Evolutionary conservation across 2,797 vertebrate genomes (phyloP).

Genomic region (Paramormyrops hopkinsi): DNA sequence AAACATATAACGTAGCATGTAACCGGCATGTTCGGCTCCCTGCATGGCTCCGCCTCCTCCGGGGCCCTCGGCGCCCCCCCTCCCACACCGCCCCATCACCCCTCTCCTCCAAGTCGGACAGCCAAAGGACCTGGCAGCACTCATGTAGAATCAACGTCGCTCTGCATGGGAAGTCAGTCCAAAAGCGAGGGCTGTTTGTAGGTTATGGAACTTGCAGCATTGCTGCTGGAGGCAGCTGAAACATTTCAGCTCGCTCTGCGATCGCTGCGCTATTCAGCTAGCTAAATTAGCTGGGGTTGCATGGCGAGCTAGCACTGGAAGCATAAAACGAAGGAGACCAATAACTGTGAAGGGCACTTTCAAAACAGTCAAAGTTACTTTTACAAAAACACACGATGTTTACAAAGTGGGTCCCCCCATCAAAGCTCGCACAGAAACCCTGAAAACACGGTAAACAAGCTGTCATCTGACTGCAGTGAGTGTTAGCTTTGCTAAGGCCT

Average conservation of each 20-base stretch:
- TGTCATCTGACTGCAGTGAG: neutral
- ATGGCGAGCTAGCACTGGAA: constrained; percentile 32
- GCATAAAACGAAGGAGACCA: constrained; percentile 19
- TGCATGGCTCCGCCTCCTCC: neutral
- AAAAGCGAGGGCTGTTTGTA: neutral
- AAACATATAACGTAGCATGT: neutral
- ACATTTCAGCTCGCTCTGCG: constrained; percentile 28
- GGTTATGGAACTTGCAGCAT: neutral
- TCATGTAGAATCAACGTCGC: neutral
- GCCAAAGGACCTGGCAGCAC: neutral
- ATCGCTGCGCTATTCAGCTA: constrained; percentile 28
- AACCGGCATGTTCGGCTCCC: neutral
- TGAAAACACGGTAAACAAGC: neutral
- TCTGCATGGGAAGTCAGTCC: neutral
- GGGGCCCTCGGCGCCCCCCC: neutral
- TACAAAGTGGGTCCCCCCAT: neutral
- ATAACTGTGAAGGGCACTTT: neutral
- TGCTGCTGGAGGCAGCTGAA: constrained; percentile 8
- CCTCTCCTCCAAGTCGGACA: neutral
- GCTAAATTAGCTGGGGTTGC: constrained; percentile 19
- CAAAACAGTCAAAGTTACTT: neutral
- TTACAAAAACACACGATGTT: neutral
- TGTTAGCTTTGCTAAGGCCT: neutral
- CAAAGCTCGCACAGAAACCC: neutral
- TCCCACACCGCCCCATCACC: neutral